Evolutionary conservation across 2,113 vertebrate species (phyloP).

Genomic region (Alces alces): DNA sequence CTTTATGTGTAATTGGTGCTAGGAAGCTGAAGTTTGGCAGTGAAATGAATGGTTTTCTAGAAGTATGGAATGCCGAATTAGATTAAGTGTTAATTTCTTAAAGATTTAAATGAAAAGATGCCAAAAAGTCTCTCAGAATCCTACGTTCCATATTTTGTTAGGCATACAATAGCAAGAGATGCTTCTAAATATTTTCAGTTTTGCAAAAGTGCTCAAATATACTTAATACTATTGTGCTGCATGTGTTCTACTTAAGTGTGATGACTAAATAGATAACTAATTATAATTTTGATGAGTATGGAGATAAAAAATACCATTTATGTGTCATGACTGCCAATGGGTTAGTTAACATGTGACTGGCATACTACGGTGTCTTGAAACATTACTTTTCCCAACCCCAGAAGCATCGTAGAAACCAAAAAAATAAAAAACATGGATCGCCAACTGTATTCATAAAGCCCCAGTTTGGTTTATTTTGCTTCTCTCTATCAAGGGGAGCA

Average conservation of each 20-base stretch:
- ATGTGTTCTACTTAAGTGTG: constrained; percentile 75
- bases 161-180: constrained; percentile 65
- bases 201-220: constrained; percentile 78
- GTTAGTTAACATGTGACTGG: constrained; percentile 60
- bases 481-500: constrained; percentile 7
- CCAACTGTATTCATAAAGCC: constrained; percentile 41
- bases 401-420: constrained; percentile 34
- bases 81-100: not conserved
- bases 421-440: constrained; percentile 51
- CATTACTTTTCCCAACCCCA: constrained; percentile 46
- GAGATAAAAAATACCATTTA: constrained; percentile 67
- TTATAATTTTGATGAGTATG: constrained; percentile 79
- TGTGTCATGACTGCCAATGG: constrained; percentile 61
- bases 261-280: constrained; percentile 80
- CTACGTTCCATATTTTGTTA: constrained; percentile 58
- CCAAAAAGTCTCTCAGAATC: constrained; percentile 60
- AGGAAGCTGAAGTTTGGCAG: not conserved
- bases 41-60: not conserved
- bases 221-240: constrained; percentile 72
- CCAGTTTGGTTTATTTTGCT: constrained; percentile 40
- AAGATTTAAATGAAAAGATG: constrained; percentile 53
- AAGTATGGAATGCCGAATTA: not conserved
- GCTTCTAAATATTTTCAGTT: constrained; percentile 72
- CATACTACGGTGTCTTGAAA: constrained; percentile 46
- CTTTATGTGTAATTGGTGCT: fast-evolving